A percentile compares a stretch with the other conserved stretches of the same genome.
Evolutionary conservation across 2,888 invertebrate genomes (phyloP).

Genomic region (Drepana falcataria): DNA sequence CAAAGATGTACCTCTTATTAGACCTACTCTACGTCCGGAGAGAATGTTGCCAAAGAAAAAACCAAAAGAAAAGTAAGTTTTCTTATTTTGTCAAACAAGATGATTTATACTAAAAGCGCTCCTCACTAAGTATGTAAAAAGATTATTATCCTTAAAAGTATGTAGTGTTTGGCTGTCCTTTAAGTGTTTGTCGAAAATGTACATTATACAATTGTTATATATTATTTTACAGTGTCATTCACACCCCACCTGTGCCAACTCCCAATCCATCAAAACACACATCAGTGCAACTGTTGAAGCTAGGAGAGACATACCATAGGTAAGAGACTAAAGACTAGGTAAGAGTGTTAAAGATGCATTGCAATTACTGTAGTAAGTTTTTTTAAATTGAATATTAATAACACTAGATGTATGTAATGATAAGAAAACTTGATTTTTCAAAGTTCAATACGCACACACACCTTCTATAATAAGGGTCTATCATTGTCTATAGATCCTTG

Average conservation of each 20-base stretch:
- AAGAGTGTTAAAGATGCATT: background rate
- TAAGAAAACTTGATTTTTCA: too few species aligned
- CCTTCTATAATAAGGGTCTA: too few species aligned
- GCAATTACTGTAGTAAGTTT: too few species aligned
- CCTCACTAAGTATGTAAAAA: too few species aligned
- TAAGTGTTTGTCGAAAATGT: too few species aligned
- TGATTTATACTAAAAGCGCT: too few species aligned
- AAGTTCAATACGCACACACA: too few species aligned
- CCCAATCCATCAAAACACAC: slow-evolving; percentile 45
- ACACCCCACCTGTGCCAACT: slow-evolving; percentile 7
- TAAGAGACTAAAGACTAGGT: slow-evolving; percentile 19
- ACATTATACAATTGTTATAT: slow-evolving; percentile 3
- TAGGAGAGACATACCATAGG: slow-evolving; percentile 72
- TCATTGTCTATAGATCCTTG: too few species aligned
- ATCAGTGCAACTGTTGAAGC: slow-evolving; percentile 63
- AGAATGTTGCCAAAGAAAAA: slow-evolving; percentile 63
- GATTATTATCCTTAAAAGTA: too few species aligned
- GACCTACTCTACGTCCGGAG: slow-evolving; percentile 30
- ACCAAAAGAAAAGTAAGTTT: slow-evolving; percentile 66
- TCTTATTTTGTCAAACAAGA: slow-evolving; percentile 1
- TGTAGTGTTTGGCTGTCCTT: too few species aligned
- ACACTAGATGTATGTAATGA: too few species aligned
- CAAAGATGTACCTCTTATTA: slow-evolving; percentile 45
- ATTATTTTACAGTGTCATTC: slow-evolving; percentile 26
- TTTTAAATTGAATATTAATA: too few species aligned